Evolutionary conservation across 2,888 invertebrate genomes (phyloP).

Genomic region (Acheta domesticus): DNA sequence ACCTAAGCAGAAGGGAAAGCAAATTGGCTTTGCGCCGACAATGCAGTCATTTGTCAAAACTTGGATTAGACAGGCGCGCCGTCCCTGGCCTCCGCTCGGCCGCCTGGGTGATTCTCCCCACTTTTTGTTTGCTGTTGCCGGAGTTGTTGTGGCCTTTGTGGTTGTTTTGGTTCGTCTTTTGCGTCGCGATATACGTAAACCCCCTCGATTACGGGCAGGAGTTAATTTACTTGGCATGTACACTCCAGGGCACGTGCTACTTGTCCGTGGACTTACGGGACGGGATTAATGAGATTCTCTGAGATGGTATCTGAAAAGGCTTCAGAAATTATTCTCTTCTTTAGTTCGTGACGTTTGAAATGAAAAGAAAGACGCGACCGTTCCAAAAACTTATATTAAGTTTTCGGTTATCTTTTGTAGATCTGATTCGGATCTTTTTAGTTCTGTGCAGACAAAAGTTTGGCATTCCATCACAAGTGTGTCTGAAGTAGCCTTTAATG

Average conservation of each 20-base stretch:
- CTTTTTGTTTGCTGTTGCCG: not conserved
- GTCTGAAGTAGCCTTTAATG: too few relatives aligned
- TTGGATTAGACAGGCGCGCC: conserved; percentile 23
- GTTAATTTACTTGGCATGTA: conserved; percentile 18
- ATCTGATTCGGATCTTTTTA: too few relatives aligned
- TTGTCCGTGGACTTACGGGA: not conserved
- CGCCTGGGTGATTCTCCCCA: not conserved
- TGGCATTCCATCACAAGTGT: too few relatives aligned
- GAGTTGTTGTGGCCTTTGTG: not conserved
- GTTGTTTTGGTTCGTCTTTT: not conserved
- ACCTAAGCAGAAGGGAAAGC: not conserved
- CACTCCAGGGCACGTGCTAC: conserved; percentile 18
- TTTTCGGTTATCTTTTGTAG: not conserved
- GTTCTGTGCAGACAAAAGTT: too few relatives aligned
- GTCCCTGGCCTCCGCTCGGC: not conserved
- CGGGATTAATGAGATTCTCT: not conserved
- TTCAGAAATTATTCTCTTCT: not conserved
- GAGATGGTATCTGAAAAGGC: not conserved
- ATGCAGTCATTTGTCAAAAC: conserved; percentile 27
- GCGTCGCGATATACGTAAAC: conserved; percentile 3
- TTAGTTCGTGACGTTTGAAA: not conserved
- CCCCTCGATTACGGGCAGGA: not conserved
- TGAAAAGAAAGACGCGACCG: not conserved
- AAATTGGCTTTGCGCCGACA: conserved; percentile 20
- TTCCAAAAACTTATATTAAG: not conserved